A percentile compares a stretch with the other conserved stretches of the same genome.
Conservation (phyloP, 2,113 vertebrate species). For the Charina bottae region DNA sequence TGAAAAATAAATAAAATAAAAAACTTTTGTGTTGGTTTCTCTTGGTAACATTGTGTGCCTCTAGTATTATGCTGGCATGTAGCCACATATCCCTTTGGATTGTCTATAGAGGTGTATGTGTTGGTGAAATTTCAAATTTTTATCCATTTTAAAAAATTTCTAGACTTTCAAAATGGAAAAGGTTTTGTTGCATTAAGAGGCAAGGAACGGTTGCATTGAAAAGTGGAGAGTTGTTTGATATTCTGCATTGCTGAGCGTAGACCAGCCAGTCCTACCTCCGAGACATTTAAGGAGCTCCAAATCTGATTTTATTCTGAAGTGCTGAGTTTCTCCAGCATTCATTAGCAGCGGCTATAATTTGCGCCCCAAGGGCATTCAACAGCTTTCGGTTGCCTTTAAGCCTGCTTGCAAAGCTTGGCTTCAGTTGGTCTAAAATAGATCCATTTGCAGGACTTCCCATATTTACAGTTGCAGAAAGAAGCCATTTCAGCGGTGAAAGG, state of each 20-base stretch:
- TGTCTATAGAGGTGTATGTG: background rate
- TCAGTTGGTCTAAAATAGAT: background rate
- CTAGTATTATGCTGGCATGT: background rate
- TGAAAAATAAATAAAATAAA: too few species aligned
- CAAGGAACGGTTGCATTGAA: background rate
- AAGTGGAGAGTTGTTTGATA: constrained; percentile 32
- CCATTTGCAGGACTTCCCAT: background rate
- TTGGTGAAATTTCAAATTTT: background rate
- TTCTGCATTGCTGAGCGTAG: constrained; percentile 33
- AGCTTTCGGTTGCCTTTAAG: background rate
- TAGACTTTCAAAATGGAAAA: background rate
- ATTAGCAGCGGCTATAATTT: background rate
- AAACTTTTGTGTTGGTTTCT: background rate
- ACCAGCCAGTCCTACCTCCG: background rate
- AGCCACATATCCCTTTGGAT: background rate
- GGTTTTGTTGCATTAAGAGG: background rate
- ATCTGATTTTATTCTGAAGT: background rate
- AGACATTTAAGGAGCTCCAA: background rate
- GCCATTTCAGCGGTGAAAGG: background rate
- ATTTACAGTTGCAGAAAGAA: background rate
- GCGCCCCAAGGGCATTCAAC: background rate
- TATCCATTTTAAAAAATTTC: background rate
- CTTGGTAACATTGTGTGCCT: background rate
- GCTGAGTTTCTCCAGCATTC: background rate
- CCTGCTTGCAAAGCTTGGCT: background rate